Evolutionary conservation across 2,797 vertebrate species (phyloP).

Genomic region (Rhynchonycteris naso): DNA sequence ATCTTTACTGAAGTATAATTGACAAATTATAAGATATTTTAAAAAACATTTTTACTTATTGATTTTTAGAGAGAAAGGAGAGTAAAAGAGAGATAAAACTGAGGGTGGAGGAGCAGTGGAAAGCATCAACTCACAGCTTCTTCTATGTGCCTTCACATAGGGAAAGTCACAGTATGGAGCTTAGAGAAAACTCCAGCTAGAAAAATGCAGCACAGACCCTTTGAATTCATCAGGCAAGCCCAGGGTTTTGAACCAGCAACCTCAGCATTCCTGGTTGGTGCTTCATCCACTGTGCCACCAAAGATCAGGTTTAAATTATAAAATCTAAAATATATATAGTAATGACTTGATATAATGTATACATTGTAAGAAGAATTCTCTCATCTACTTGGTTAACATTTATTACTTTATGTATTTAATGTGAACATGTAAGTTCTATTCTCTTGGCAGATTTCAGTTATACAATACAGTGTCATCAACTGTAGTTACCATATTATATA

Average conservation of each 20-base stretch:
- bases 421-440: not conserved
- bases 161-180: not conserved
- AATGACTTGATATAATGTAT: not conserved
- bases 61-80: no score
- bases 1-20: not conserved
- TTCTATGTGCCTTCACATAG: no score
- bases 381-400: not conserved
- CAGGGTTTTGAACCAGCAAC: no score
- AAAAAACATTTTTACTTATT: no score
- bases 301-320: no score
- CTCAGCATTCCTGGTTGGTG: no score
- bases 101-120: no score
- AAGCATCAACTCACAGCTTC: no score
- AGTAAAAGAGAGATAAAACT: no score
- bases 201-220: not conserved
- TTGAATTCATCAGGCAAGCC: not conserved
- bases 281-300: no score
- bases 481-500: not conserved
- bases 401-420: not conserved
- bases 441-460: not conserved
- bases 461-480: not conserved
- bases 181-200: not conserved
- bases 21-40: not conserved
- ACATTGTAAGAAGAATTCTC: not conserved
- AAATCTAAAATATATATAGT: not conserved